Conservation (phyloP, 1,140 invertebrate species). For the Drosophila nasuta region DNA sequence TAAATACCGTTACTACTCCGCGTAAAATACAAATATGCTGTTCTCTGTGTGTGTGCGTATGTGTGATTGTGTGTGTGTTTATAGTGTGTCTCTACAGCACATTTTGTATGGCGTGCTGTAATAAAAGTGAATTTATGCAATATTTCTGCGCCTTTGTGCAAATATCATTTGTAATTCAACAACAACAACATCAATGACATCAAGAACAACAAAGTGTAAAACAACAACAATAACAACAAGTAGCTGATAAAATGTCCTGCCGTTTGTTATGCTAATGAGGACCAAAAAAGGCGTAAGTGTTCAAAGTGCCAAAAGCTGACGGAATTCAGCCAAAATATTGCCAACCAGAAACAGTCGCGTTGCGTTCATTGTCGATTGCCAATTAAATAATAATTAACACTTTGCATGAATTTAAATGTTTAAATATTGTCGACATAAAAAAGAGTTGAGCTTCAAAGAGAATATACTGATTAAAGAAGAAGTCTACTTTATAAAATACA, state of each 20-base stretch:
- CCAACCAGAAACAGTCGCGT: slow-evolving; percentile 2
- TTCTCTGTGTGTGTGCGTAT: slow-evolving; percentile 2
- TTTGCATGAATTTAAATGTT: slow-evolving; percentile 8
- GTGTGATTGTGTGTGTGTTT: slow-evolving; percentile 19
- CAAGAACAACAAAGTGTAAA: slow-evolving; percentile 16
- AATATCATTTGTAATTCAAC: slow-evolving; percentile 74
- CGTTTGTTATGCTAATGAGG: slow-evolving; percentile 79
- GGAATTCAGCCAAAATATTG: slow-evolving; percentile 37
- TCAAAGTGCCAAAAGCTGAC: slow-evolving; percentile 27
- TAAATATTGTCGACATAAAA: neutral
- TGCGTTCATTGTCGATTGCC: slow-evolving; percentile 5
- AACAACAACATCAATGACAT: slow-evolving; percentile 18
- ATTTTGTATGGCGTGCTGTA: slow-evolving; percentile 46
- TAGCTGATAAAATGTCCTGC: slow-evolving; percentile 49
- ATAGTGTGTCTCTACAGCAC: slow-evolving; percentile 23
- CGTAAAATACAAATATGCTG: neutral
- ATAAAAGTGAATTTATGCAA: slow-evolving; percentile 84
- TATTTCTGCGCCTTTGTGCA: slow-evolving; percentile 81
- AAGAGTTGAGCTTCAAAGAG: neutral
- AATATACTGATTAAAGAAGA: neutral
- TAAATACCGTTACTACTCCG: slow-evolving; percentile 65
- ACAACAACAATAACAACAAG: slow-evolving; percentile 11
- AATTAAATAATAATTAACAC: slow-evolving; percentile 38
- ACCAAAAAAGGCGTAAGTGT: slow-evolving; percentile 53
- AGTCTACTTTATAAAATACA: too few relatives aligned